Base-by-base conservation (phyloP, 2,888 invertebrate genomes). In the Copidosoma aretas region DNA sequence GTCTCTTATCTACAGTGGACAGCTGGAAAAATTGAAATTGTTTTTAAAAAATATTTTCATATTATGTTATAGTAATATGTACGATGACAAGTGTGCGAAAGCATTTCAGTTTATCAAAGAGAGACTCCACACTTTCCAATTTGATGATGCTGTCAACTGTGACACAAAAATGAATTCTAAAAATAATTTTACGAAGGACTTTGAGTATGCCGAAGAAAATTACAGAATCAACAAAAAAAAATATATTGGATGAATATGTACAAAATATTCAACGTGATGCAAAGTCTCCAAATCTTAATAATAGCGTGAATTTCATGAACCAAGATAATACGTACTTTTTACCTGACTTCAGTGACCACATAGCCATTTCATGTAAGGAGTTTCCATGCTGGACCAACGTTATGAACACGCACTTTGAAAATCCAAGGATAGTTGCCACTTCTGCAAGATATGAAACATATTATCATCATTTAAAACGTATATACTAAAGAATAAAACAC, bases 301-400 rank as follows among this genome's bases (percentile, higher is more conserved):
- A n/a, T n/a, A n/a, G n/a, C n/a, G n/a, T n/a, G n/a, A n/a, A n/a
- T n/a, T n/a, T n/a, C n/a, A n/a, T n/a, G n/a, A n/a, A n/a, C n/a
- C n/a, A n/a, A n/a, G 22, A 60, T 32, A 60, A 60, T 60, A 25
- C 25, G n/a, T 60, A 60, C 51, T 60, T 25, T 19, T 60, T 25
- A 21, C 17, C 25, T 0, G 39, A 52, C 12, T 60, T 60, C 19
- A 10, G 43, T n/a, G 19, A 51, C 15, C 17, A n/a, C 14, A 24
- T 60, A 10, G 17, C 10, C 5, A 4, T 8, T 15, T 51, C 32
- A 25, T 60, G 60, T 39, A 14, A 3, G n/a, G 52, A 60, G n/a
- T 60, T 60, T 32, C 32, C 52, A 10, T 58, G 58, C 19, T 58
- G 58, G 43, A 58, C 41, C 39, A 43, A 58, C 41, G 58, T 58